Percentiles rank a stretch among this genome's conserved stretches.
Conservation (phyloP, 2,113 vertebrate genomes). For the Xiphorhynchus elegans region DNA sequence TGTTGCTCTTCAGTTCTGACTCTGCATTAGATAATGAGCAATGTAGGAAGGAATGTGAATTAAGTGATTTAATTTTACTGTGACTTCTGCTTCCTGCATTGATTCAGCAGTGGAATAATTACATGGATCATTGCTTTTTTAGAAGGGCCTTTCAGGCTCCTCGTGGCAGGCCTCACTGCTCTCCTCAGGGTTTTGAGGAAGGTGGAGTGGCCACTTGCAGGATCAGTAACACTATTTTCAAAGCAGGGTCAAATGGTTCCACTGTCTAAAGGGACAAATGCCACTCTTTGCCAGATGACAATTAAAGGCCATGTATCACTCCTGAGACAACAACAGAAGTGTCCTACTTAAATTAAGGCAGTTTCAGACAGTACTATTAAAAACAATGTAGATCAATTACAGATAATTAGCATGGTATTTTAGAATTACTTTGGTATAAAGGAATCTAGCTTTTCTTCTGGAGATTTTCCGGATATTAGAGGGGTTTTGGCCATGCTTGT, state of each 20-base stretch:
- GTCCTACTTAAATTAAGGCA: not conserved
- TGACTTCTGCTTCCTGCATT: slow-evolving; percentile 1
- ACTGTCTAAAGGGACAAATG: not conserved
- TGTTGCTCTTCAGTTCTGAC: not conserved
- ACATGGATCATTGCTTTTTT: not conserved
- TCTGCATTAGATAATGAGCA: not conserved
- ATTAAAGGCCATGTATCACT: not conserved
- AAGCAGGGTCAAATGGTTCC: not conserved
- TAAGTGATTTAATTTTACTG: slow-evolving; percentile 23
- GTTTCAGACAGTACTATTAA: not conserved
- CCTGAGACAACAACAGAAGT: not conserved
- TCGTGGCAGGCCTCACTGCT: not conserved
- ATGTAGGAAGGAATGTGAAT: not conserved
- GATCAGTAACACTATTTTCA: not conserved
- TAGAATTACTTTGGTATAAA: not conserved
- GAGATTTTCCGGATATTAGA: not conserved
- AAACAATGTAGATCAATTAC: not conserved
- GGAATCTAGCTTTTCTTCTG: not conserved
- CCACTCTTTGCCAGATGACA: not conserved
- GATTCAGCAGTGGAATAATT: slow-evolving; percentile 17
- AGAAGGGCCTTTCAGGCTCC: not conserved
- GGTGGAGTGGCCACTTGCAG: not conserved
- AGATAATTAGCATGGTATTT: not conserved
- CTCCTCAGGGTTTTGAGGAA: not conserved
- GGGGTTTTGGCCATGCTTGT: not conserved